A percentile compares a stretch with the other conserved stretches of the same genome.
phyloP scores from a whole-genome alignment of 2,797 vertebrate species.

The Diglossa cyanea region DNA sequence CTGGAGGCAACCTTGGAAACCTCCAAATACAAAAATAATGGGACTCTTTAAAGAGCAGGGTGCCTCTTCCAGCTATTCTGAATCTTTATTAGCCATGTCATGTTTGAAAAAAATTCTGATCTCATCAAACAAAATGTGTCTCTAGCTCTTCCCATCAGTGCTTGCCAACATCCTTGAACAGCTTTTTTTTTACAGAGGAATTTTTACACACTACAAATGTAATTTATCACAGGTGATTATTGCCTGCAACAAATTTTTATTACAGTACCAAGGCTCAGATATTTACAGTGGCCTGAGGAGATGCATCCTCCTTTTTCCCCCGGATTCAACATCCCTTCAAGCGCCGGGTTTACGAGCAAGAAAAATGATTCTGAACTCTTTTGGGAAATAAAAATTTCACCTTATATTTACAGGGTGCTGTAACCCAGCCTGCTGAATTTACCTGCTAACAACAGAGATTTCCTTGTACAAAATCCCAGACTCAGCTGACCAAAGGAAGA shows the following conservation, averaged over 20 bases:
- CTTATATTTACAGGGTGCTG: background rate
- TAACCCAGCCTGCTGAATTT: background rate
- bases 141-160: background rate
- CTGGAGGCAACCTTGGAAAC: background rate
- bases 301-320: background rate
- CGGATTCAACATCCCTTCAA: background rate
- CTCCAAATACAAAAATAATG: background rate
- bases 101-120: background rate
- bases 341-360: fast-evolving
- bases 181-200: background rate
- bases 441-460: fast-evolving
- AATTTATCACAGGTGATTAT: background rate
- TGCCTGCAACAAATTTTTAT: background rate
- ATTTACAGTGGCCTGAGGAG: background rate
- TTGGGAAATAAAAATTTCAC: background rate
- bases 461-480: background rate
- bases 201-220: background rate
- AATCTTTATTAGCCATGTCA: background rate
- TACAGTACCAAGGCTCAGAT: background rate
- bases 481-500: background rate
- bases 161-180: background rate
- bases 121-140: background rate
- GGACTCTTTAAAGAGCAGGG: background rate
- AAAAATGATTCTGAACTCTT: background rate
- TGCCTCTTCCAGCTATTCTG: background rate